Evolutionary conservation across 1,140 invertebrate species (phyloP).

Genomic region (Nomia melanderi): DNA sequence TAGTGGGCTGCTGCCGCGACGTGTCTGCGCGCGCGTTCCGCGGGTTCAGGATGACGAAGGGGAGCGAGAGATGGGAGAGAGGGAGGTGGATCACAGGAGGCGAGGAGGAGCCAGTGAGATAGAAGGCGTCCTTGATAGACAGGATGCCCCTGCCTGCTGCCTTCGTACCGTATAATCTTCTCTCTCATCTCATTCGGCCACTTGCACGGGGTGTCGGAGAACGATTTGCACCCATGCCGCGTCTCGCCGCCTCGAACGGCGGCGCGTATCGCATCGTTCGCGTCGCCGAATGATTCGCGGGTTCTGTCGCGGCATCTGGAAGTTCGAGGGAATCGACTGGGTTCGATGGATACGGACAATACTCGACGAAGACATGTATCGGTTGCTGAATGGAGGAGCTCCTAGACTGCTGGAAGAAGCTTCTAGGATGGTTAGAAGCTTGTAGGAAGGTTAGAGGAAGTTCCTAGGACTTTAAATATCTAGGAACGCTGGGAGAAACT

Average conservation of each 20-base stretch:
- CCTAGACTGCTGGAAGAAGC: too few relatives aligned
- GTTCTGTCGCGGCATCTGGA: constrained; percentile 40
- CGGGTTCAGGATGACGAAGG: constrained; percentile 46
- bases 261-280: not conserved
- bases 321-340: not conserved
- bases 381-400: too few relatives aligned
- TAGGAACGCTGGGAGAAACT: too few relatives aligned
- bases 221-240: constrained; percentile 70
- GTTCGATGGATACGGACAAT: too few relatives aligned
- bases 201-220: constrained; percentile 70
- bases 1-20: constrained; percentile 50
- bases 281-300: constrained; percentile 40
- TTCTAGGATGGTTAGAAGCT: too few relatives aligned
- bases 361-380: too few relatives aligned
- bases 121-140: constrained; percentile 76
- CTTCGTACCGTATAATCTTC: constrained; percentile 72
- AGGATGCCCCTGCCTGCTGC: constrained; percentile 73
- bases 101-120: constrained; percentile 67
- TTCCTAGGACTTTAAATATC: too few relatives aligned
- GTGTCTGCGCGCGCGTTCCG: constrained; percentile 46
- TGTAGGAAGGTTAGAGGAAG: too few relatives aligned
- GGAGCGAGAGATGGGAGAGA: constrained; percentile 21
- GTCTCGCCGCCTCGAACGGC: constrained; percentile 32
- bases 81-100: constrained; percentile 62
- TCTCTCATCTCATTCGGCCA: constrained; percentile 74